These are phyloP conservation scores for Melipona quadrifasciata DNA, from an alignment of 1,140 invertebrate species.

Conservation along the genomic window DNA sequence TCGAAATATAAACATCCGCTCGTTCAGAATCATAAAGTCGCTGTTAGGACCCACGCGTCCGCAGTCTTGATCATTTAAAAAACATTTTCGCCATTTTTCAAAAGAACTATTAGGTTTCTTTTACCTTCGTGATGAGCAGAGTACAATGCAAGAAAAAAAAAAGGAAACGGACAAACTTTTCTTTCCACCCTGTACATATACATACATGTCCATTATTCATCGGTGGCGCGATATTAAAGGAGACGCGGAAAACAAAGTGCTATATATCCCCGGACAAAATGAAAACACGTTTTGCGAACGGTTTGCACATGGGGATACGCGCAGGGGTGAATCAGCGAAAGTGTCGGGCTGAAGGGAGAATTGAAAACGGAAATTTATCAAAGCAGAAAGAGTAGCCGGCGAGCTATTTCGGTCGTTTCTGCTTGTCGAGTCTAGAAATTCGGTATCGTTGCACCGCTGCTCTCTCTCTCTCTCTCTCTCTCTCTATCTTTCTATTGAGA, in stretches of 20 bases:
- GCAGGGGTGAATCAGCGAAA: not conserved
- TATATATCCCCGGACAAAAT: not conserved
- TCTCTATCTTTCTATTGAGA: not conserved
- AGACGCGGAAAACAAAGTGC: not conserved
- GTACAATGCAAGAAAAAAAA: too few species aligned
- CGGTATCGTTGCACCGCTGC: not conserved
- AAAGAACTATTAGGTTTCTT: too few species aligned
- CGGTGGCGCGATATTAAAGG: not conserved
- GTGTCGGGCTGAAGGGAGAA: not conserved
- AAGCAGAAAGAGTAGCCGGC: not conserved
- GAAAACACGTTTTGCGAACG: not conserved
- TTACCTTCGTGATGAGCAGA: too few species aligned
- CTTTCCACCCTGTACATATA: not conserved
- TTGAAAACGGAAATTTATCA: constrained; percentile 4
- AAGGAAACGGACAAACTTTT: too few species aligned
- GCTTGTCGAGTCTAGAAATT: not conserved
- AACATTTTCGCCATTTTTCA: too few species aligned
- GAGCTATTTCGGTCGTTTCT: constrained; percentile 29
- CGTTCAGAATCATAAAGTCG: too few species aligned
- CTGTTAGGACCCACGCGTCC: too few species aligned
- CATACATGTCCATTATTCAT: not conserved
- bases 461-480: not conserved
- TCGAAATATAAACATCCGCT: too few species aligned
- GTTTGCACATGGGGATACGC: not conserved
- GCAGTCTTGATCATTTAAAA: too few species aligned